Conservation (phyloP, 64 coral and sea anemone genomes). For the Actinia equina region DNA sequence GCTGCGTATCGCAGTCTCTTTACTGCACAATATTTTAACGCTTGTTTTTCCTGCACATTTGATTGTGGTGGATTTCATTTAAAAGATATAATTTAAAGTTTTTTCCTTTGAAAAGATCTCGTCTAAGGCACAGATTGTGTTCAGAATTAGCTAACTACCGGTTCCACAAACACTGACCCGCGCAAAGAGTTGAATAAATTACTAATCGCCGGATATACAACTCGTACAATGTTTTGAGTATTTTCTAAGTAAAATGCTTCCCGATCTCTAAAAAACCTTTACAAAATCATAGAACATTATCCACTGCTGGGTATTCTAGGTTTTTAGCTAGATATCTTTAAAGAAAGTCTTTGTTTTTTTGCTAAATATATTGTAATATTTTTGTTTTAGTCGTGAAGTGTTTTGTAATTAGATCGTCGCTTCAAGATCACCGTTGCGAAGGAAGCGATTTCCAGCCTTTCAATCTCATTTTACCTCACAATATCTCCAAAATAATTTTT, state of each 20-base stretch:
- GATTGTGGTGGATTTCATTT: not conserved
- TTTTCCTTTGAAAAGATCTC: not conserved
- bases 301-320: not conserved
- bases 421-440: slow-evolving; percentile 11
- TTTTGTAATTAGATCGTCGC: slow-evolving; percentile 25
- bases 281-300: not conserved
- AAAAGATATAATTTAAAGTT: not conserved
- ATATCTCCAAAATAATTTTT: not conserved
- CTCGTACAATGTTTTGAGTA: not conserved
- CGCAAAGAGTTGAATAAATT: slow-evolving; percentile 16
- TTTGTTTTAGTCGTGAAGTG: not conserved
- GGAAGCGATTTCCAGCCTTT: not conserved
- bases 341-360: not conserved
- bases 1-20: not conserved
- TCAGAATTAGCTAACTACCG: not conserved
- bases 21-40: not conserved
- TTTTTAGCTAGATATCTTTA: not conserved
- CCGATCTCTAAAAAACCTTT: not conserved
- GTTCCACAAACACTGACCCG: not conserved
- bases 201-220: slow-evolving; percentile 26
- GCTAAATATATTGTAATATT: not conserved
- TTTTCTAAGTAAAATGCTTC: not conserved
- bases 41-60: not conserved
- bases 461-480: not conserved
- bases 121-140: not conserved